These are phyloP conservation scores for Drosophila neocordata DNA, from an alignment of 1,140 invertebrate genomes.

Conservation along the genomic window DNA sequence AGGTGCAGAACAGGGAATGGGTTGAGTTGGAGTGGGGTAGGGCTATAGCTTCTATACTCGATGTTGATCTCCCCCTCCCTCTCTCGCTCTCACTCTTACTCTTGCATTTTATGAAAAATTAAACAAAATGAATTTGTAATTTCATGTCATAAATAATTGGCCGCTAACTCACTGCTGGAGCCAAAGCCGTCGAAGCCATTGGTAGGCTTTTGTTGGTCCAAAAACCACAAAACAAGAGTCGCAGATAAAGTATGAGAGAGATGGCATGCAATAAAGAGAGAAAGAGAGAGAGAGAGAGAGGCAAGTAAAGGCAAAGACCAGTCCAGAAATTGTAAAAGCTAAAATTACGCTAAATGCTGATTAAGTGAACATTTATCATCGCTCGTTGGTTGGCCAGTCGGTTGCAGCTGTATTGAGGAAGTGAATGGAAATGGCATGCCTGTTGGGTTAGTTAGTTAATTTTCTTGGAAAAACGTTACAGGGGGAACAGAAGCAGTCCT, in stretches of 20 bases:
- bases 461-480: conserved; percentile 71
- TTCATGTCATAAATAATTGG: conserved; percentile 83
- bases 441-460: conserved; percentile 73
- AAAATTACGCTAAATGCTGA: conserved; percentile 83
- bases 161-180: conserved; percentile 68
- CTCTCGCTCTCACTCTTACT: not conserved
- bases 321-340: conserved; percentile 74
- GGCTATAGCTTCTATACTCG: conserved; percentile 21
- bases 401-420: conserved; percentile 57
- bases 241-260: conserved; percentile 32
- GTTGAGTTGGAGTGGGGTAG: conserved; percentile 3
- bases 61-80: not conserved
- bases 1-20: conserved; percentile 12
- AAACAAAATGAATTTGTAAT: conserved; percentile 83
- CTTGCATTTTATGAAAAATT: conserved; percentile 75
- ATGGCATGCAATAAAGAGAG: conserved; percentile 18
- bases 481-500: conserved; percentile 52
- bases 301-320: conserved; percentile 23
- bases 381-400: conserved; percentile 56
- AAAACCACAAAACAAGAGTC: conserved; percentile 33
- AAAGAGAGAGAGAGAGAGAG: not conserved
- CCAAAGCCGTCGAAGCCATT: conserved; percentile 31
- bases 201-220: conserved; percentile 28
- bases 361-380: conserved; percentile 83
- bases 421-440: conserved; percentile 54